Evolutionary conservation across 1,140 invertebrate genomes (phyloP), one percentile per base, ranked within the genome.

Genomic region (Orius insidiosus): DNA sequence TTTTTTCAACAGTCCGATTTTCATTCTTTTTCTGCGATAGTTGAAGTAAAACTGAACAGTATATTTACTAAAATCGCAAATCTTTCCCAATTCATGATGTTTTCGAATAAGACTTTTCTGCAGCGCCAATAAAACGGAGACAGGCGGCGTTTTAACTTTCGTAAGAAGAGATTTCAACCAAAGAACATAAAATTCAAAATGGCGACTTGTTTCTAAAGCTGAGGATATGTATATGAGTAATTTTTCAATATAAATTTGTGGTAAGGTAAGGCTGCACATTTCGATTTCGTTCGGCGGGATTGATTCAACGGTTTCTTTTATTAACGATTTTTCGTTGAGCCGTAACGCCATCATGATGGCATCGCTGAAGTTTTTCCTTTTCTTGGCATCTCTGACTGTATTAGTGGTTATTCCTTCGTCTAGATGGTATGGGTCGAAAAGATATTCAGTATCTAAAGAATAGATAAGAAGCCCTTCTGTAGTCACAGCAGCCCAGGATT

Each of bases 391-490:
- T 52, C 69, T 72, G 3, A 85, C 70, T 4, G 74, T 69, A 7
- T 68, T 59, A 1, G 87, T 83, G 1, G 89, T 97, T 2, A 93
- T 80, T 45, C 75, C 72, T 5, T 78, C 59, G 40, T 88, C 82
- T 4, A 95, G 64, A 37, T 85, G 71, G 61, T 85, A 89, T 0
- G 90, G 90, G 68, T 93, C 86, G 61, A 84, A 90, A 1, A 78
- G 64, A 1, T 75, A 63, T 46, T 74, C 77, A 18, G 72, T 66
- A 56, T 88, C 85, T 15, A 95, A 67, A 0, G 87, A 84, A 63
- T 95, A 98, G 35, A 96, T 68, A 1, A 96, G 62, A 1, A 98
- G 68, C 4, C 94, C 95, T 70, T 98, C 93, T 0, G 92, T 96
- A 0, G 86, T 86, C 0, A 83, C 84, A 2, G 86, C 85, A 9